These are phyloP conservation scores for Eupeodes latifasciatus DNA, from an alignment of 2,888 invertebrate genomes.

Conservation along the genomic window DNA sequence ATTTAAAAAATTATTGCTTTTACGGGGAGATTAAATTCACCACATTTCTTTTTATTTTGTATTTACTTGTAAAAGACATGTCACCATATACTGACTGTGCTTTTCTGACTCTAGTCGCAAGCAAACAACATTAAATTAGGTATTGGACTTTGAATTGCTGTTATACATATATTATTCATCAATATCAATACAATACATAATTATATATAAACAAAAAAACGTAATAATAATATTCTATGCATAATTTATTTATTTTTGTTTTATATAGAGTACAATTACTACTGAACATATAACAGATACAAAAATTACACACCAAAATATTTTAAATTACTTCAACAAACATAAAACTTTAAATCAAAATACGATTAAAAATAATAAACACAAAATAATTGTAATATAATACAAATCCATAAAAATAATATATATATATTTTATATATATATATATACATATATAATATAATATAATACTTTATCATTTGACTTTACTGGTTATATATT, in stretches of 20 bases:
- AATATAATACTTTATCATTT: constrained; percentile 73
- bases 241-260: neutral
- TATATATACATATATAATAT: constrained; percentile 60
- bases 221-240: neutral
- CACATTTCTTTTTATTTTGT: constrained; percentile 6
- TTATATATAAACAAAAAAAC: neutral
- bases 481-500: constrained; percentile 68
- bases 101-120: constrained; percentile 16
- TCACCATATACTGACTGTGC: neutral
- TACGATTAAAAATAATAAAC: constrained; percentile 55
- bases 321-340: constrained; percentile 60
- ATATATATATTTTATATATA: constrained; percentile 50
- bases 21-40: neutral
- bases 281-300: constrained; percentile 50
- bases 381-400: constrained; percentile 57
- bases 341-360: constrained; percentile 49
- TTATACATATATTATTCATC: constrained; percentile 18
- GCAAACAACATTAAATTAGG: constrained; percentile 9
- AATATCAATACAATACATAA: constrained; percentile 48
- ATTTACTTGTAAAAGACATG: constrained; percentile 4
- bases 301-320: constrained; percentile 57
- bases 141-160: constrained; percentile 28
- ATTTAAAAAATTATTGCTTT: constrained; percentile 32
- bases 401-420: constrained; percentile 74
- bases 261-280: neutral